A percentile compares a stretch with the other conserved stretches of the same genome.
These are phyloP conservation scores for Garra rufa DNA, from an alignment of 2,113 vertebrate species.

Conservation along the genomic window DNA sequence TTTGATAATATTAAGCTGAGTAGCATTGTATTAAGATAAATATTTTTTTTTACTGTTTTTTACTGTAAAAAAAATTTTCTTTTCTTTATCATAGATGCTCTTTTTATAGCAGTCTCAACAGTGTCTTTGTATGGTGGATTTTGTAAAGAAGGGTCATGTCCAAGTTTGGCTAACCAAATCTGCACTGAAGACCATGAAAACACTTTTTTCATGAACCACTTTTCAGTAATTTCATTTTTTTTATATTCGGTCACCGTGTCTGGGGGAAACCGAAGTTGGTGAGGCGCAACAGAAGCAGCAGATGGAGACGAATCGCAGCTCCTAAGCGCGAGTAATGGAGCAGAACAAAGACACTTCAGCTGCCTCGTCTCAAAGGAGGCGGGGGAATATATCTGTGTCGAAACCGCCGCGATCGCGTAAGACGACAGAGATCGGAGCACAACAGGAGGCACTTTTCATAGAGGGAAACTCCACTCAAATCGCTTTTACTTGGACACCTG, in stretches of 20 bases:
- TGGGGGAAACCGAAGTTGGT: constrained; percentile 44
- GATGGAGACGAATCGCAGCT: constrained; percentile 57
- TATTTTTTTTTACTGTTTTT: too few species aligned
- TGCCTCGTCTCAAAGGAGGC: constrained; percentile 35
- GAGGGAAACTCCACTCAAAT: background rate
- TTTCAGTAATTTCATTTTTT: constrained; percentile 24
- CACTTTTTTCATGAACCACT: constrained; percentile 25
- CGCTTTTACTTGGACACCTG: background rate
- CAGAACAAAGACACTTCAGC: constrained; percentile 56
- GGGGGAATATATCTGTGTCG: constrained; percentile 37
- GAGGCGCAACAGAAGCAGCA: constrained; percentile 57
- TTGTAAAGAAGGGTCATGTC: background rate
- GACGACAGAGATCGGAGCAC: constrained; percentile 20
- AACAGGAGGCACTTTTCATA: constrained; percentile 17
- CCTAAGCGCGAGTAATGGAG: constrained; percentile 58
- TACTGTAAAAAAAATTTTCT: too few species aligned
- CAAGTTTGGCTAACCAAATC: constrained; percentile 1
- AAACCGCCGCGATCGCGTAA: constrained; percentile 30
- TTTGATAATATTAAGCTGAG: too few species aligned
- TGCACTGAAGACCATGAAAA: constrained; percentile 34
- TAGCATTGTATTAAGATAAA: too few species aligned
- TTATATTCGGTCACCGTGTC: background rate
- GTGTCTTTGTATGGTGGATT: background rate
- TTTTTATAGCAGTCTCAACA: background rate
- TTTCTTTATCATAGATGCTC: too few species aligned